Base-by-base conservation (phyloP, 2,113 vertebrate species). In the Peromyscus californicus region DNA sequence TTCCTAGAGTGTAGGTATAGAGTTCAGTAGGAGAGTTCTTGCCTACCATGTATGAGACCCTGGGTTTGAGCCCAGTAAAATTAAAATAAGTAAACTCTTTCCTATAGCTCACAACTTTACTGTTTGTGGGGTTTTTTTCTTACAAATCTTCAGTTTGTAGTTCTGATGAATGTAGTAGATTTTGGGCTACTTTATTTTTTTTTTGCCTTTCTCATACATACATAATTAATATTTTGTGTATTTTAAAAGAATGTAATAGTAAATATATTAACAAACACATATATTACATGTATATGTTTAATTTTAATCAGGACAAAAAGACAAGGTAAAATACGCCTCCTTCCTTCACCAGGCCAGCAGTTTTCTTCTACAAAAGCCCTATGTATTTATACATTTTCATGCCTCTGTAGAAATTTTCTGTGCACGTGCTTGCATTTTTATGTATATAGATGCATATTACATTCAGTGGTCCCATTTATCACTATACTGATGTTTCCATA, bases 401-500 rank as follows among this genome's bases (percentile, higher is more conserved):
- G 26, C 93, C 51, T 89, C 29, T 90, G 72, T 26, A 88, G 80
- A 84, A 31, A 74, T 89, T 92, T 92, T 83, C 59, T 94, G 9
- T 90, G 61, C 10, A 19, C 76, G 1, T 95, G 19, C 59, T 91
- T 89, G 45, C 31, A 22, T 57, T 95, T 80, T 78, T 89, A 61
- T 12, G 45, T 33, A 48, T 5, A 19, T 24, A 72, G 26, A 72
- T 42, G 15, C 33, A 79, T 63, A 54, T 36, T 93, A 22, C 22
- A 89, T 29, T 78, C 42, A 48, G 15, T 93, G 16, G 9, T 92
- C 92, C 10, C 16, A 74, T 82, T 85, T 95, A 61, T 76, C 45
- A 69, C 0, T 63, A 57, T 51, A 85, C 39, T 95, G 19, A 75
- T 48, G 65, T 63, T 84, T 89, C 19, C 36, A 70, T 91, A 59